These are phyloP conservation scores for Cataglyphis albicans DNA, from an alignment of 2,888 invertebrate species.

Conservation along the genomic window DNA sequence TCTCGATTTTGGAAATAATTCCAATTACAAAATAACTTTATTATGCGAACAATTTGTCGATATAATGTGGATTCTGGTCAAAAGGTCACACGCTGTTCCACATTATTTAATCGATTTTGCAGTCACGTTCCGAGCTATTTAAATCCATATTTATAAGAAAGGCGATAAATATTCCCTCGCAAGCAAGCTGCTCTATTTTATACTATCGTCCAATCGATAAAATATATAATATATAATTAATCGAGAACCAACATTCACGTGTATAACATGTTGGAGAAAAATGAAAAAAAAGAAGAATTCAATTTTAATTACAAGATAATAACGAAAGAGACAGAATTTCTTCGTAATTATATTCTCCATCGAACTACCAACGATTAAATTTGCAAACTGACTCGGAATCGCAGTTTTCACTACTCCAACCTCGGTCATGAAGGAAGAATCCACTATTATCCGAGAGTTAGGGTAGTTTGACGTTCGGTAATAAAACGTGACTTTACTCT, in stretches of 20 bases:
- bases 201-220: not conserved
- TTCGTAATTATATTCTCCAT: not conserved
- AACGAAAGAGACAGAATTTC: not conserved
- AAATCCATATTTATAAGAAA: slow-evolving; percentile 5
- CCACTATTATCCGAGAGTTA: slow-evolving; percentile 45
- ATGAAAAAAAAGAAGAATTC: not conserved
- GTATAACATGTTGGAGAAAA: not conserved
- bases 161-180: slow-evolving; percentile 14
- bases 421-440: slow-evolving; percentile 42
- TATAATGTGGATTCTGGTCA: slow-evolving; percentile 9
- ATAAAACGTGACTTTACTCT: slow-evolving; percentile 61
- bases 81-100: not conserved
- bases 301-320: slow-evolving; percentile 1
- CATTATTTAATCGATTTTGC: slow-evolving; percentile 22
- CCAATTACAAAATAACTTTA: slow-evolving; percentile 28
- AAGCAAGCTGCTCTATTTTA: not conserved
- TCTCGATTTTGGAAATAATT: slow-evolving; percentile 27
- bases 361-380: slow-evolving; percentile 20
- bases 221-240: not conserved
- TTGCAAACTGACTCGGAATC: slow-evolving; percentile 34
- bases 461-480: slow-evolving; percentile 50
- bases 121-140: not conserved
- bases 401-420: slow-evolving; percentile 48
- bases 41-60: not conserved
- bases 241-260: not conserved